Evolutionary conservation across 1,140 invertebrate species (phyloP).

Genomic region (Babylonia areolata): DNA sequence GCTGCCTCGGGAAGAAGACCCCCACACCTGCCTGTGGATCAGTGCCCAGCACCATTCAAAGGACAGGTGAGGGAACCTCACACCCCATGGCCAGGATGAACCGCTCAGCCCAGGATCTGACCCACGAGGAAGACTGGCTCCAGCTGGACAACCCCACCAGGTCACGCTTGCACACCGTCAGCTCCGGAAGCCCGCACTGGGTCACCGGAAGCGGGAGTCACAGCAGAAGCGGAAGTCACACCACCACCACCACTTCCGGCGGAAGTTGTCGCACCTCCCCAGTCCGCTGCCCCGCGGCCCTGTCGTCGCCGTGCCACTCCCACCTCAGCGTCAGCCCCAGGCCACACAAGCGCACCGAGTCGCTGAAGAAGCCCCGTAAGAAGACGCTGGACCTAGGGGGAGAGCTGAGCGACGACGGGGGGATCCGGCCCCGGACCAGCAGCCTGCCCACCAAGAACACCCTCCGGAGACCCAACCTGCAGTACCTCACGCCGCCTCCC

Average conservation of each 20-base stretch:
- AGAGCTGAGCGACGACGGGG: conserved; percentile 50
- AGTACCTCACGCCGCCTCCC: conserved; percentile 49
- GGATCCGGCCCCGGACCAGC: conserved; percentile 67
- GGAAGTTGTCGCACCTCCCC: neutral
- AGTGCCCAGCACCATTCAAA: neutral
- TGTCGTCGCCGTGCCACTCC: neutral
- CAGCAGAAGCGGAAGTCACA: no score
- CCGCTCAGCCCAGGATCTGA: neutral
- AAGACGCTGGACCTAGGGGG: conserved; percentile 45
- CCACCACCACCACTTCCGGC: neutral
- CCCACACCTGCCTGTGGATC: no score
- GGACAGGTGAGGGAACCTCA: neutral
- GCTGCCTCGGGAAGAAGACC: no score
- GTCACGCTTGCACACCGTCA: neutral
- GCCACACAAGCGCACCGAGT: conserved; percentile 52
- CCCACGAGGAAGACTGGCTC: neutral
- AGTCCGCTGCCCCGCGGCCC: neutral
- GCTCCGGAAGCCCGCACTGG: neutral
- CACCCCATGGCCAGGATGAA: neutral
- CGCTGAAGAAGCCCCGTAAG: conserved; percentile 57
- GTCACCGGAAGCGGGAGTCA: no score
- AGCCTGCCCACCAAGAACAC: conserved; percentile 62
- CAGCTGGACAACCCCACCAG: neutral
- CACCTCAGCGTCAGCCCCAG: conserved; percentile 41
- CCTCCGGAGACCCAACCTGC: conserved; percentile 49